Conservation (phyloP, 2,113 vertebrate genomes). For the Procavia capensis region DNA sequence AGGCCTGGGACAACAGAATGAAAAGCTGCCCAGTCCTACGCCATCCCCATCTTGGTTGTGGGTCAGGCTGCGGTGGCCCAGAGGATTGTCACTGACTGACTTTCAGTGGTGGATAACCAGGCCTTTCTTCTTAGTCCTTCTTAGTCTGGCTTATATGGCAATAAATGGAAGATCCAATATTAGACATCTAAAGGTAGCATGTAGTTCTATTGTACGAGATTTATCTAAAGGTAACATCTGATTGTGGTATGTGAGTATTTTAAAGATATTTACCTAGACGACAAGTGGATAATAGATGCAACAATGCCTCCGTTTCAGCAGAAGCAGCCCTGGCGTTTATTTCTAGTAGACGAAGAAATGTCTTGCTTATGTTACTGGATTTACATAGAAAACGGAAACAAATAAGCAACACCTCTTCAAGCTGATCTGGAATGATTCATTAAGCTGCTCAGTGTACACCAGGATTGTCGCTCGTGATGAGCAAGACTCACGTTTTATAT, state of each 20-base stretch:
- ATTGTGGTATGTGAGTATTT: background rate
- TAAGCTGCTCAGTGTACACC: background rate
- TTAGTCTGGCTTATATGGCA: background rate
- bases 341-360: background rate
- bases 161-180: background rate
- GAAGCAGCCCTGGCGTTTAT: background rate
- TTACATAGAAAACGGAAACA: background rate
- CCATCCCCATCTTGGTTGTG: background rate
- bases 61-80: background rate
- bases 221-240: background rate
- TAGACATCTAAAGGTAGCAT: background rate
- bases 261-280: background rate
- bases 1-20: background rate
- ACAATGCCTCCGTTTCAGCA: background rate
- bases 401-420: background rate
- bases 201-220: no score
- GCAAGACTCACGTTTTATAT: background rate
- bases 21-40: background rate
- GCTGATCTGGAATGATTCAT: background rate
- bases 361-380: background rate
- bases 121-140: background rate
- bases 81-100: background rate
- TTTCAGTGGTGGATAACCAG: background rate
- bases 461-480: background rate
- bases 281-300: background rate